phyloP scores from a whole-genome alignment of 2,113 vertebrate genomes.

The Calidris pygmaea region DNA sequence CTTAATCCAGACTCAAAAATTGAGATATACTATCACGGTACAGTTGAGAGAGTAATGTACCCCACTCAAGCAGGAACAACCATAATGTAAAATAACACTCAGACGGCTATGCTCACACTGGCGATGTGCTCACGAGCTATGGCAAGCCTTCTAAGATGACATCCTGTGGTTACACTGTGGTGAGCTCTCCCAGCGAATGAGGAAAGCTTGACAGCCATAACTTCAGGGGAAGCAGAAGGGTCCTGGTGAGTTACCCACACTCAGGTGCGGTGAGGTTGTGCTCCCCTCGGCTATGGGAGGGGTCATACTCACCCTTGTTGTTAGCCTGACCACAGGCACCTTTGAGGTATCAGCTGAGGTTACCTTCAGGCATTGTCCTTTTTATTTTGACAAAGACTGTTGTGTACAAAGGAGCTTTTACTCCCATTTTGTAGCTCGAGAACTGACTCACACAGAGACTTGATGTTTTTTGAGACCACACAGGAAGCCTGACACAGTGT shows the following conservation, averaged over 20 bases:
- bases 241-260: not conserved
- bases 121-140: accelerated
- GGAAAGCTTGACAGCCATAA: not conserved
- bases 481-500: not conserved
- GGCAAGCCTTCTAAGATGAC: not conserved
- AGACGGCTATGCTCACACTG: not conserved
- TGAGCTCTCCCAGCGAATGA: not conserved
- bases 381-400: not conserved
- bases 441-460: not conserved
- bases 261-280: not conserved
- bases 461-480: not conserved
- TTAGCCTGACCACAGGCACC: not conserved
- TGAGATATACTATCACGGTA: not conserved
- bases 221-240: not conserved
- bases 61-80: not conserved
- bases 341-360: not conserved
- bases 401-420: not conserved
- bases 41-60: not conserved
- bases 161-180: not conserved
- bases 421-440: not conserved
- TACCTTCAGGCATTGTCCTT: not conserved
- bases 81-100: not conserved
- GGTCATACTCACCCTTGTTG: not conserved
- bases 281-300: not conserved
- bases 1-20: not conserved